Percentiles rank a stretch among this genome's conserved stretches.
These are phyloP conservation scores for Troglohyphantes excavatus DNA, from an alignment of 2,888 invertebrate genomes.

Conservation along the genomic window DNA sequence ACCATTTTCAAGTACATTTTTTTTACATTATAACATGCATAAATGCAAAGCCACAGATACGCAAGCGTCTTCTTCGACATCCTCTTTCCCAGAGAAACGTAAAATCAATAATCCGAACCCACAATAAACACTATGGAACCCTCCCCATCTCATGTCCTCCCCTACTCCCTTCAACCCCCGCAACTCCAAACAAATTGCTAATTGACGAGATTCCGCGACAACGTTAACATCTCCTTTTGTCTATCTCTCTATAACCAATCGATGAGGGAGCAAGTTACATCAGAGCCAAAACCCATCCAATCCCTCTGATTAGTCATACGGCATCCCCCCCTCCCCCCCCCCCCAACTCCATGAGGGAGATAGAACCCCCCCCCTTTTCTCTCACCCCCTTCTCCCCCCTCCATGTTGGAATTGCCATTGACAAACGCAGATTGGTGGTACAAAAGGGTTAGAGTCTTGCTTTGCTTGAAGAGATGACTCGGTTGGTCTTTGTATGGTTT, in stretches of 20 bases:
- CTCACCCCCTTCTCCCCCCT: slow-evolving; percentile 8
- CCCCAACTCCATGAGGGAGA: background rate
- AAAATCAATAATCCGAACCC: background rate
- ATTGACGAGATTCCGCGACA: slow-evolving; percentile 32
- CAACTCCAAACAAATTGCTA: slow-evolving; percentile 4
- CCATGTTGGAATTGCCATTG: slow-evolving; percentile 55
- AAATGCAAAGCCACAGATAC: no score
- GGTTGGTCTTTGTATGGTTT: slow-evolving; percentile 1
- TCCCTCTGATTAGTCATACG: slow-evolving; percentile 70
- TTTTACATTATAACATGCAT: no score
- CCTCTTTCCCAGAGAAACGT: no score
- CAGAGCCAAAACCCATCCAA: slow-evolving; percentile 32
- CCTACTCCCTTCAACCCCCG: background rate
- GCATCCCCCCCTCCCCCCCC: background rate
- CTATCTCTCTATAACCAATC: slow-evolving; percentile 25
- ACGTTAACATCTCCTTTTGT: slow-evolving; percentile 28
- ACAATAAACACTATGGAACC: background rate
- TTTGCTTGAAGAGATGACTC: background rate
- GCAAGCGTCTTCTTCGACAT: no score
- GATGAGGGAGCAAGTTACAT: slow-evolving; percentile 59
- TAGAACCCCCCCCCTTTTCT: background rate
- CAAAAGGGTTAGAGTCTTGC: slow-evolving; percentile 32
- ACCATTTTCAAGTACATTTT: no score
- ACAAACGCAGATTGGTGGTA: slow-evolving; percentile 45
- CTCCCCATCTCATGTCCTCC: background rate